phyloP scores from a whole-genome alignment of 2,797 vertebrate genomes.

The Halcyon chelicuti region DNA sequence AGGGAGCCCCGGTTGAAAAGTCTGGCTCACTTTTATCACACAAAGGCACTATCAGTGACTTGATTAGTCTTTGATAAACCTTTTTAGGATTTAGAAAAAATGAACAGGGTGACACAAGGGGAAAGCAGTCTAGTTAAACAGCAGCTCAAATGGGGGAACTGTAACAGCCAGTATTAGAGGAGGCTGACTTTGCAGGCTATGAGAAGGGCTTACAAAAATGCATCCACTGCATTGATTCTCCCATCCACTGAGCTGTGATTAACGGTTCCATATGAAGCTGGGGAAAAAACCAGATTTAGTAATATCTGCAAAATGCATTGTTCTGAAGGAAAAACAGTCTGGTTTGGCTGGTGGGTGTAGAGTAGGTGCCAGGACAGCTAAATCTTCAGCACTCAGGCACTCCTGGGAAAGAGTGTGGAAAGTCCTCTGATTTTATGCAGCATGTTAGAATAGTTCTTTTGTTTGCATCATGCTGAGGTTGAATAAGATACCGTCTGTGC shows the following conservation, averaged over 20 bases:
- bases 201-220: background rate
- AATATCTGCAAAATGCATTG: conserved; percentile 63
- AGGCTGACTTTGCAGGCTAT: background rate
- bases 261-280: conserved; percentile 16
- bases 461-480: conserved; percentile 30
- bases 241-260: conserved; percentile 18
- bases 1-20: background rate
- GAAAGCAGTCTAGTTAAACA: background rate
- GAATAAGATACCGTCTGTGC: conserved; percentile 53
- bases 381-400: background rate
- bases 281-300: conserved; percentile 16
- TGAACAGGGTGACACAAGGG: background rate
- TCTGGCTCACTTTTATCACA: background rate
- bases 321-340: conserved; percentile 41
- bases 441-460: conserved; percentile 49
- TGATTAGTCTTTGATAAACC: background rate
- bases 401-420: conserved; percentile 42
- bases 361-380: conserved; percentile 37
- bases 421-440: conserved; percentile 23
- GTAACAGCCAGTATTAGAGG: background rate
- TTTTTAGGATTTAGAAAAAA: background rate
- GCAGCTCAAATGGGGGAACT: background rate
- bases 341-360: conserved; percentile 21
- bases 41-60: background rate
- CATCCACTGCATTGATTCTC: background rate